Evolutionary conservation across 2,113 vertebrate species (phyloP).

Genomic region (Acanthochromis polyacanthus): DNA sequence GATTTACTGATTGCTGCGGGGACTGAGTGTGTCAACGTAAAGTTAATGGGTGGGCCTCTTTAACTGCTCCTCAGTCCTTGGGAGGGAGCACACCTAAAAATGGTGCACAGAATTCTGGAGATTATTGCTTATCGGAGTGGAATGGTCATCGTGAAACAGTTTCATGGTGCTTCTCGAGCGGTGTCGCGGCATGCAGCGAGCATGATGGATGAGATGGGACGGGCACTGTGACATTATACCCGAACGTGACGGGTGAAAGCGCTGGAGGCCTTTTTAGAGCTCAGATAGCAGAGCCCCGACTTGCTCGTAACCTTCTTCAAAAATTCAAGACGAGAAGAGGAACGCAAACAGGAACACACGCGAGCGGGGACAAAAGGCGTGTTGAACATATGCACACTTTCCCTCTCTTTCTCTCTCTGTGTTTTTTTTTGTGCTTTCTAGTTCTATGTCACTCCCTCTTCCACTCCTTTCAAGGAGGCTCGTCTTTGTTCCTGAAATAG

Average conservation of each 20-base stretch:
- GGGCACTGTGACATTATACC: conserved; percentile 19
- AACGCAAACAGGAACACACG: conserved; percentile 27
- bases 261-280: conserved; percentile 21
- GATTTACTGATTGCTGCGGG: conserved; percentile 45
- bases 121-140: conserved; percentile 27
- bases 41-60: conserved; percentile 33
- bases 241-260: conserved; percentile 32
- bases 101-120: conserved; percentile 2
- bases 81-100: conserved; percentile 15
- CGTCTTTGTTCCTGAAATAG: conserved; percentile 68
- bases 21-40: conserved; percentile 35
- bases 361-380: conserved; percentile 1
- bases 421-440: conserved; percentile 26
- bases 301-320: conserved; percentile 52
- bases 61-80: conserved; percentile 29
- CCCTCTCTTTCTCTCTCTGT: conserved; percentile 1
- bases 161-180: not conserved
- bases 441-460: conserved; percentile 39
- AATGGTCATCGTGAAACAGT: conserved; percentile 23
- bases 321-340: conserved; percentile 47
- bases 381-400: conserved; percentile 24
- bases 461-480: conserved; percentile 48
- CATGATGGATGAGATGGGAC: conserved; percentile 31
- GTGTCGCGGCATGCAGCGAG: conserved; percentile 3
- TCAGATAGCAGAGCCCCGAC: conserved; percentile 14